phyloP scores from a whole-genome alignment of 1,140 invertebrate species.

The Drosophila bocki region DNA sequence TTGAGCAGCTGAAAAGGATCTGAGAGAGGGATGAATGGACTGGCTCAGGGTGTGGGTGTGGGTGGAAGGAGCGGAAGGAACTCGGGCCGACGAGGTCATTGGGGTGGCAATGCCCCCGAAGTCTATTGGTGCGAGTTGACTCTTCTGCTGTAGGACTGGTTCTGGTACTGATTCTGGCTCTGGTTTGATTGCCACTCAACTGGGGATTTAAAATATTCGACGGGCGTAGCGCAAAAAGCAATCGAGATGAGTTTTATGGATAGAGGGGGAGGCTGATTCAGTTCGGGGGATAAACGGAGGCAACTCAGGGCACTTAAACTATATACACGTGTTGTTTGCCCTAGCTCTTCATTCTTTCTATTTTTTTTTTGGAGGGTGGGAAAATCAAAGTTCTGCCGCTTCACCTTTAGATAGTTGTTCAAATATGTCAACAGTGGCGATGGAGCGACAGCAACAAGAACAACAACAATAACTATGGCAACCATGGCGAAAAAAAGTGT shows the following conservation, averaged over 20 bases:
- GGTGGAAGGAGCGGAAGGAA: constrained; percentile 12
- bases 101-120: constrained; percentile 37
- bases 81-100: constrained; percentile 39
- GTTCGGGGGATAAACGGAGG: constrained; percentile 36
- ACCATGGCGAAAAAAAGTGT: constrained; percentile 41
- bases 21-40: constrained; percentile 11
- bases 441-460: constrained; percentile 15
- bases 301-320: constrained; percentile 59
- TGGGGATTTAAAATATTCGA: constrained; percentile 83
- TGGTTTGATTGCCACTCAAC: constrained; percentile 81
- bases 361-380: neutral
- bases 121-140: constrained; percentile 27
- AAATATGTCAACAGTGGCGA: constrained; percentile 76
- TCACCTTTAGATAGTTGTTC: constrained; percentile 72
- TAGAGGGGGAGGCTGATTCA: constrained; percentile 6
- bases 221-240: constrained; percentile 72
- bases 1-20: constrained; percentile 22
- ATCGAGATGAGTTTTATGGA: constrained; percentile 56
- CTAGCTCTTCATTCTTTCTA: neutral
- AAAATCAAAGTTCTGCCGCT: constrained; percentile 73
- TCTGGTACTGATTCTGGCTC: constrained; percentile 30
- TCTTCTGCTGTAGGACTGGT: constrained; percentile 23
- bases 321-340: constrained; percentile 66
- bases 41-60: constrained; percentile 3
- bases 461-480: neutral